These are phyloP conservation scores for Bos javanicus DNA, from an alignment of 2,113 vertebrate species.

Conservation along the genomic window DNA sequence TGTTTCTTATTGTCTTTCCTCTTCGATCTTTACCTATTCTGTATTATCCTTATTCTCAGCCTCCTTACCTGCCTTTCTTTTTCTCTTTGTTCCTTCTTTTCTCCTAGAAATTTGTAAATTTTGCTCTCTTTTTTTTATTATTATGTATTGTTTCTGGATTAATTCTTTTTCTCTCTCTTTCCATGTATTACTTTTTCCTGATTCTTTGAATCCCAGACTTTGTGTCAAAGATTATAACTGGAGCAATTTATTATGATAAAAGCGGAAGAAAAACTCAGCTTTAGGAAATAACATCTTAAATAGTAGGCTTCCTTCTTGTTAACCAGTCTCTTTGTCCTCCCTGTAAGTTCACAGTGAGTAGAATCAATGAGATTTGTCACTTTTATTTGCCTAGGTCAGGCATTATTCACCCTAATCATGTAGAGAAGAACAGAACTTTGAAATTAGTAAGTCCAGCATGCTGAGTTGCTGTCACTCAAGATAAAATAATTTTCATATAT, in stretches of 20 bases:
- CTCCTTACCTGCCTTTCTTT: not conserved
- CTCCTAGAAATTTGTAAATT: not conserved
- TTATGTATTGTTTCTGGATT: not conserved
- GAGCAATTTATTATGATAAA: not conserved
- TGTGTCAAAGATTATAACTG: not conserved
- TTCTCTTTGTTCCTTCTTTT: not conserved
- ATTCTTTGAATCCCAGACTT: not conserved
- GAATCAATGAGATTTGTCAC: not conserved
- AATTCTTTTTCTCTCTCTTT: not conserved
- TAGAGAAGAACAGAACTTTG: not conserved
- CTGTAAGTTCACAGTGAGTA: not conserved
- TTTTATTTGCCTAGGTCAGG: not conserved
- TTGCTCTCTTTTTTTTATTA: not conserved
- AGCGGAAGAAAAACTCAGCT: not conserved
- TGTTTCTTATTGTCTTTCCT: not conserved
- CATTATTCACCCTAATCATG: not conserved
- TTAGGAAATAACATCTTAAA: conserved; percentile 23
- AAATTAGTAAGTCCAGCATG: not conserved
- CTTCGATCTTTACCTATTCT: not conserved
- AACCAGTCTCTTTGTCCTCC: not conserved
- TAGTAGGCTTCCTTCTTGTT: not conserved
- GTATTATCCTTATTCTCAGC: not conserved
- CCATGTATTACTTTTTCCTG: not conserved
- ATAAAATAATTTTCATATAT: not conserved
- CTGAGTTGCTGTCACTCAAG: not conserved